Percentiles rank a stretch among this genome's conserved stretches.
Evolutionary conservation across 2,797 vertebrate genomes (phyloP).

Genomic region (Serranus cabrilla): DNA sequence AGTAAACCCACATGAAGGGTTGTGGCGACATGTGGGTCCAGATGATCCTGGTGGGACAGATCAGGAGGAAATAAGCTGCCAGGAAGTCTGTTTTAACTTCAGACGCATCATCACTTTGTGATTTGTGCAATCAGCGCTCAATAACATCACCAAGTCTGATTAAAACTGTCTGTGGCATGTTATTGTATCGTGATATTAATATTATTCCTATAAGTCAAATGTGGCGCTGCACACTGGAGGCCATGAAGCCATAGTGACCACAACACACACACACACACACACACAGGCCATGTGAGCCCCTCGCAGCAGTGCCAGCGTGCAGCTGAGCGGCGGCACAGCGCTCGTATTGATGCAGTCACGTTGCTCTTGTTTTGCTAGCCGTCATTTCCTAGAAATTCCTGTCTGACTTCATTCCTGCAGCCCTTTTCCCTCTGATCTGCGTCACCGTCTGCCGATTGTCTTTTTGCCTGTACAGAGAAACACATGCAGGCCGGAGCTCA

Average conservation of each 20-base stretch:
- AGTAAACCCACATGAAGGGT: slow-evolving; percentile 55
- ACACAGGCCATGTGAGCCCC: slow-evolving; percentile 25
- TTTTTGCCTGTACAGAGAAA: slow-evolving; percentile 50
- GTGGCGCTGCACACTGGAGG: slow-evolving; percentile 1
- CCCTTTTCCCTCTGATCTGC: slow-evolving; percentile 51
- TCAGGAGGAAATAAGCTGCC: slow-evolving; percentile 47
- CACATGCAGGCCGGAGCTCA: slow-evolving; percentile 39
- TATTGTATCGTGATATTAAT: slow-evolving; percentile 31
- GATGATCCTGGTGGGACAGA: slow-evolving; percentile 67
- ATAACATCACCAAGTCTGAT: neutral
- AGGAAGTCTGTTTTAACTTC: slow-evolving; percentile 52
- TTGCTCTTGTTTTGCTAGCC: slow-evolving; percentile 57
- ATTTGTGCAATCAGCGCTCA: slow-evolving; percentile 50
- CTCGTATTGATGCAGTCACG: slow-evolving; percentile 40
- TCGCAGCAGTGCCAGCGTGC: neutral
- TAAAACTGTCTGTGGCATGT: slow-evolving; percentile 36
- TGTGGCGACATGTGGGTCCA: slow-evolving; percentile 59
- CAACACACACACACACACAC: slow-evolving; percentile 17
- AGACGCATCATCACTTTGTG: slow-evolving; percentile 31
- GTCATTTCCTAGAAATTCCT: slow-evolving; percentile 65
- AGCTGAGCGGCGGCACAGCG: neutral
- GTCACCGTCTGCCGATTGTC: slow-evolving; percentile 61
- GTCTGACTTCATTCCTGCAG: slow-evolving; percentile 54
- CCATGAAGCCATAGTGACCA: slow-evolving; percentile 5
- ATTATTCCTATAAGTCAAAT: slow-evolving; percentile 1